Evolutionary conservation across 2,888 invertebrate species (phyloP), one percentile per base, ranked within the genome.

Genomic region (Ferdinandea cuprea): DNA sequence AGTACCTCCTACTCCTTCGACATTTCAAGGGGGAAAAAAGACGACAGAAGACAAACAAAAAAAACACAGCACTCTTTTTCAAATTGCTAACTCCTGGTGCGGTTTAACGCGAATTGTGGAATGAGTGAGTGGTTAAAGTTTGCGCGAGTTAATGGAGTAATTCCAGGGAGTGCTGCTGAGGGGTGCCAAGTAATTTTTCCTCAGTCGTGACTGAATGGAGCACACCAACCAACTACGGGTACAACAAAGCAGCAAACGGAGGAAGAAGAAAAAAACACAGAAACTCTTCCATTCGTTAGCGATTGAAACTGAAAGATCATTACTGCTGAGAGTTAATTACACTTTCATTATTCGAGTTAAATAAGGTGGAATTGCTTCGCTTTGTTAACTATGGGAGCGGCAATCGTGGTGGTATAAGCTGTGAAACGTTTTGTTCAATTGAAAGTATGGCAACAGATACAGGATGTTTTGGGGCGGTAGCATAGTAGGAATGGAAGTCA

Each of bases 341-440:
- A 76, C 76, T 76, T 71, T 81, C 80, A 81, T 81, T 81, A 81
- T 81, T 69, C 69, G 76, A 69, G 69, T 65, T 81, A 71, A 81
- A 71, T 71, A 76, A 71, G 76, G 69, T 76, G 69, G 76, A 71
- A 74, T 80, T 69, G 69, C 35, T 50, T 69, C 35, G 63, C 50
- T 68, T 74, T 42, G 32, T 32, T 63, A 46, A 44, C 6, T 3
- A 6, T n/a, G n/a, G 25, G 50, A 42, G 21, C 3, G n/a, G 74
- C 52, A 71, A 28, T 74, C 56, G 66, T 61, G 58, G 40, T 37
- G 35, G 54, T 37, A 50, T 65, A 50, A 78, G 44, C 42, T 59
- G 58, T 50, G 71, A 65, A 50, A 54, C 17, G 66, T 30, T 73
- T 72, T 19, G 28, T 54, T 37, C 56, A 54, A 48, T 73, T 73